Conservation (phyloP, 2,113 vertebrate genomes). For the Camarhynchus parvulus region DNA sequence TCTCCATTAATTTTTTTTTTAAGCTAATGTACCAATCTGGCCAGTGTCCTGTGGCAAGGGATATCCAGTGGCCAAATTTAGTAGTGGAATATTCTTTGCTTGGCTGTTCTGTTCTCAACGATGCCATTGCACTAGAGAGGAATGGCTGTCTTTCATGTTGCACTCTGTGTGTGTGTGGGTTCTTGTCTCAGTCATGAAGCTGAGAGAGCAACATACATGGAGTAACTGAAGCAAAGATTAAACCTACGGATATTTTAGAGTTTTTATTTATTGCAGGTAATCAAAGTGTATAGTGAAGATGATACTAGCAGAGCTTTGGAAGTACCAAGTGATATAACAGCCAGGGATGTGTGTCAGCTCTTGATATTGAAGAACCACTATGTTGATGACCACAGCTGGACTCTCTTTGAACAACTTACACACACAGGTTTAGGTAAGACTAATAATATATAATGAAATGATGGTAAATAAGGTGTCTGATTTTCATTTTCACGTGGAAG, state of each 20-base stretch:
- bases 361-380: slow-evolving; percentile 94
- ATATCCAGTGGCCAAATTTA: not conserved
- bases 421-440: slow-evolving; percentile 85
- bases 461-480: not conserved
- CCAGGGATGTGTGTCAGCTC: slow-evolving; percentile 92
- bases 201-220: not conserved
- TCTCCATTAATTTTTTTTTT: not conserved
- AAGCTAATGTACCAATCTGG: not conserved
- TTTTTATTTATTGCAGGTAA: slow-evolving; percentile 82
- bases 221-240: not conserved
- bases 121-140: not conserved
- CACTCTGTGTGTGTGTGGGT: not conserved
- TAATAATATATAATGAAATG: not conserved
- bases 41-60: not conserved
- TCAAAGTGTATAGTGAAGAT: slow-evolving; percentile 96
- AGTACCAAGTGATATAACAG: slow-evolving; percentile 90
- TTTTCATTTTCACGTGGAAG: not conserved
- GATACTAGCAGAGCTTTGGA: slow-evolving; percentile 92
- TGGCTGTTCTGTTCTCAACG: not conserved
- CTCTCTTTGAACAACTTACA: slow-evolving; percentile 89
- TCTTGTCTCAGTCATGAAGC: not conserved
- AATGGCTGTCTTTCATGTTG: not conserved
- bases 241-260: not conserved
- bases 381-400: slow-evolving; percentile 95
- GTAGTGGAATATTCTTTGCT: not conserved